Evolutionary conservation across 2,113 vertebrate genomes (phyloP).

Genomic region (Tupaia chinensis): DNA sequence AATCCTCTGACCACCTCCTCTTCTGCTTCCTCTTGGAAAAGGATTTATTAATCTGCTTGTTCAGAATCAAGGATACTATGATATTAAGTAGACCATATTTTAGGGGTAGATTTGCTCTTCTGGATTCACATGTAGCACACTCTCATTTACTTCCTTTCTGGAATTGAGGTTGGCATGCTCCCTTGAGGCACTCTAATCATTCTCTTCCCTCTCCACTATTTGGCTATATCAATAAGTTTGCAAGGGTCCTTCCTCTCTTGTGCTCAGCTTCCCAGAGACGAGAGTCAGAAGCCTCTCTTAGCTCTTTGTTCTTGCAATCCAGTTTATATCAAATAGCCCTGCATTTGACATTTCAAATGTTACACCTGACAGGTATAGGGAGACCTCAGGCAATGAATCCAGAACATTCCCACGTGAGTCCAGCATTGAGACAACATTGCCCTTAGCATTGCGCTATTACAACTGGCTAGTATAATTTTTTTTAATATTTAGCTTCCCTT

Average conservation of each 20-base stretch:
- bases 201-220: neutral
- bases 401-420: neutral
- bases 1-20: neutral
- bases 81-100: neutral
- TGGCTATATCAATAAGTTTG: neutral
- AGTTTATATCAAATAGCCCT: neutral
- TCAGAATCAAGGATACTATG: neutral
- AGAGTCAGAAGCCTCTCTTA: neutral
- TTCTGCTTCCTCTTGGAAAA: neutral
- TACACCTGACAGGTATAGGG: neutral
- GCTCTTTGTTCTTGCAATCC: neutral
- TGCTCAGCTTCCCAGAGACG: neutral
- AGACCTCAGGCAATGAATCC: neutral
- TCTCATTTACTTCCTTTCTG: neutral
- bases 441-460: too few species aligned
- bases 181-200: neutral
- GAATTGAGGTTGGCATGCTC: neutral
- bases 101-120: neutral
- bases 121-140: neutral
- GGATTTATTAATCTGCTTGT: neutral
- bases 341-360: neutral
- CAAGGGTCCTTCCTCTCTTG: neutral
- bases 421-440: neutral
- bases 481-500: neutral
- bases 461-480: too few species aligned